These are phyloP conservation scores for Dermochelys coriacea DNA, from an alignment of 2,797 vertebrate genomes.

Conservation along the genomic window DNA sequence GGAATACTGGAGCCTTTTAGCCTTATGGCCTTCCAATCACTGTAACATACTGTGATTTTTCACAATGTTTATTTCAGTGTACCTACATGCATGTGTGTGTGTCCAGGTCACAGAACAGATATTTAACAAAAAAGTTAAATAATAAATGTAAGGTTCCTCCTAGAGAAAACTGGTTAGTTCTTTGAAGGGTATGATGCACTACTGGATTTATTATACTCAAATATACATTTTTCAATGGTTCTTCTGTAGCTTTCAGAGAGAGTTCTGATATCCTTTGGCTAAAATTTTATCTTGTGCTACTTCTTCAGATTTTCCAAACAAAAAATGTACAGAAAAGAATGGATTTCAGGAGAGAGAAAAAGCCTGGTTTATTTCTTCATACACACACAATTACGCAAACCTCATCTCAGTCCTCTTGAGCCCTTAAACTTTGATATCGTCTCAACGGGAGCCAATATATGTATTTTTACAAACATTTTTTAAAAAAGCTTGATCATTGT, in stretches of 20 bases:
- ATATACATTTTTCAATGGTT: not conserved
- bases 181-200: not conserved
- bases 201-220: not conserved
- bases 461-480: not conserved
- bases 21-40: not conserved
- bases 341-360: not conserved
- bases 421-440: not conserved
- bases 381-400: not conserved
- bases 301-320: slow-evolving; percentile 1
- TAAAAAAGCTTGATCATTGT: not conserved
- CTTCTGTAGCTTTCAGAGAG: not conserved
- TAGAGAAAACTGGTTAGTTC: not conserved
- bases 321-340: not conserved
- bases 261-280: not conserved
- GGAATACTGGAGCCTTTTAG: not conserved
- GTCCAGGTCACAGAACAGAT: not conserved
- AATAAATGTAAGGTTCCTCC: not conserved
- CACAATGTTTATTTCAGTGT: not conserved
- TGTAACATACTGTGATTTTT: not conserved
- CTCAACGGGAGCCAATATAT: not conserved
- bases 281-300: not conserved
- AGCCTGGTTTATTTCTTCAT: not conserved
- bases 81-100: not conserved
- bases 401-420: not conserved
- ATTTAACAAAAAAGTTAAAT: not conserved